Percentiles rank a stretch among this genome's conserved stretches.
phyloP scores from a whole-genome alignment of 2,797 vertebrate species.

The Bradypodion pumilum region DNA sequence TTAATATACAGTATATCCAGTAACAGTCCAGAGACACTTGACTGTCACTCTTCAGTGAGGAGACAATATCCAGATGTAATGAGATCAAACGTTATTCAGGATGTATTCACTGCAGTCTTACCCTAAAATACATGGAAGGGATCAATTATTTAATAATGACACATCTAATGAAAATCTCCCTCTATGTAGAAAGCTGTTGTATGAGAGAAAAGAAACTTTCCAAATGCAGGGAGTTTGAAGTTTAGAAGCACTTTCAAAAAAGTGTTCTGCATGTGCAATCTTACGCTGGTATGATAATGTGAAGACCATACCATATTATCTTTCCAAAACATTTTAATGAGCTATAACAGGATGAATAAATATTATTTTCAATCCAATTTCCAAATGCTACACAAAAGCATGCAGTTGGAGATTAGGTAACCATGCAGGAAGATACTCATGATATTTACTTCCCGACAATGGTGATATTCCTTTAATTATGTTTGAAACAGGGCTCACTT shows the following conservation, averaged over 20 bases:
- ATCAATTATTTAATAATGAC: too few species aligned
- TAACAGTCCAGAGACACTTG: neutral
- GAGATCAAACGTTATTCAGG: too few species aligned
- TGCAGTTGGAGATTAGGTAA: neutral
- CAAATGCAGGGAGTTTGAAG: neutral
- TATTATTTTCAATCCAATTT: neutral
- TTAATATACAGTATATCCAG: neutral
- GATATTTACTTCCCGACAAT: neutral
- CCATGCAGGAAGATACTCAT: neutral
- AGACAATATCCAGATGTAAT: neutral
- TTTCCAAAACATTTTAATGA: neutral
- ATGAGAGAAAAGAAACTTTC: too few species aligned
- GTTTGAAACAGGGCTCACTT: neutral
- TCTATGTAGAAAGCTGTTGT: too few species aligned
- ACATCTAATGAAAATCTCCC: too few species aligned
- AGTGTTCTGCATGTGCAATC: neutral
- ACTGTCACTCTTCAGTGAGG: neutral
- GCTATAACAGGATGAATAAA: neutral
- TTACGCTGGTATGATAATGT: neutral
- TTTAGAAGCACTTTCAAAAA: neutral
- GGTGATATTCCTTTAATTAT: neutral
- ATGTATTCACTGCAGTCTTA: too few species aligned
- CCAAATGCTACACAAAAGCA: neutral
- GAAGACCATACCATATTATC: neutral
- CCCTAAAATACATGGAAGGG: too few species aligned